These are phyloP conservation scores for Scyliorhinus canicula DNA, from an alignment of 2,797 vertebrate species.

Conservation along the genomic window DNA sequence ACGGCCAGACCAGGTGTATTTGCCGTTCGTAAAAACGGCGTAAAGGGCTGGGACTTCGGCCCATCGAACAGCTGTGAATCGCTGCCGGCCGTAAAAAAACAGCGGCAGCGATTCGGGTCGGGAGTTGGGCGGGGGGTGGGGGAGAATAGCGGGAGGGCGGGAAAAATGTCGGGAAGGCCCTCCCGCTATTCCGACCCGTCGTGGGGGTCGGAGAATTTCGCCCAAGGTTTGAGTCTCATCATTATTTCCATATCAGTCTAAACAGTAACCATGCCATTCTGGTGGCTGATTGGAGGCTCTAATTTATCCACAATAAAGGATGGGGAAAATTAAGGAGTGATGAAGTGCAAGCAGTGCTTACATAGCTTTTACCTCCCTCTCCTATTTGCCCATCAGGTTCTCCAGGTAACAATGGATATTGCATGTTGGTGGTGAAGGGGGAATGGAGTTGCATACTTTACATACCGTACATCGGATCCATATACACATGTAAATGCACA, in stretches of 20 bases:
- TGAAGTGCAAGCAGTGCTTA: neutral
- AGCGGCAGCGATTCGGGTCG: too few relatives aligned
- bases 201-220: too few relatives aligned
- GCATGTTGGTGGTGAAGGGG: neutral
- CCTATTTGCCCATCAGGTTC: neutral
- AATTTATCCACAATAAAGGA: neutral
- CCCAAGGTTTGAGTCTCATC: neutral
- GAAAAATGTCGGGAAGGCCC: too few relatives aligned
- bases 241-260: neutral
- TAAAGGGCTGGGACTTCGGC: too few relatives aligned
- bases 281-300: neutral
- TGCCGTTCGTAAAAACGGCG: too few relatives aligned
- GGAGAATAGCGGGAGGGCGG: too few relatives aligned
- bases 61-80: too few relatives aligned
- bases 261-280: neutral
- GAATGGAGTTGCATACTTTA: neutral
- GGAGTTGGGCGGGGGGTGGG: too few relatives aligned
- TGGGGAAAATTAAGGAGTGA: conserved; percentile 38
- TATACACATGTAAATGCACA: conserved; percentile 22
- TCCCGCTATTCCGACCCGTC: too few relatives aligned
- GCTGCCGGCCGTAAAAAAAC: too few relatives aligned
- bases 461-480: neutral
- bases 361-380: neutral
- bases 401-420: neutral
- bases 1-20: too few relatives aligned